Base-by-base conservation (phyloP, 2,113 vertebrate species). In the Lophura nycthemera region DNA sequence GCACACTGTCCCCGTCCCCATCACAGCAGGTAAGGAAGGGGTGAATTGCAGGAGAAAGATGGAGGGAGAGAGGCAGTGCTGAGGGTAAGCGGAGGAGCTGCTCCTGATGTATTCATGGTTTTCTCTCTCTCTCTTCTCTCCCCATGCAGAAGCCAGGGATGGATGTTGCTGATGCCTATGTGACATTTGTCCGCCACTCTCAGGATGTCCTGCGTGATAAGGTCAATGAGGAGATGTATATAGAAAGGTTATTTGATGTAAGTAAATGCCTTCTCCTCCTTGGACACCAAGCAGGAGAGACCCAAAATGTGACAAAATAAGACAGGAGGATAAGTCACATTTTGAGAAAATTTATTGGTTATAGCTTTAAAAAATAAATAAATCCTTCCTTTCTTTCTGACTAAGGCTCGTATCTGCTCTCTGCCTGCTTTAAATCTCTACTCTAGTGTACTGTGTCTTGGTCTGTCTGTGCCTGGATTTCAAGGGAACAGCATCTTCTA, bases 321-420 rank as follows among this genome's bases (percentile, higher is more conserved):
- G 98, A 98, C 99, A 99, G 98, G 98, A 99, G 98, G 99, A 99
- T 99, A 99, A 99, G 99, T 99, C 98, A 99, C 99, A 99, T 99
- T 99, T 99, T 99, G 98, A 99, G 98, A 98, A 97, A 97, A 97
- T 95, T 96, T 96, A 97, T 96, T 96, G 95, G 89, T 95, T 93
- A 76, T 93, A 95, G 92, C 96, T 92, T 65, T 95, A 92, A 95
- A 94, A 94, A 92, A 86, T 78, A 96, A 97, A 93, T 36, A 92
- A 94, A 94, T 95, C 96, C 97, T 95, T 92, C 96, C 96, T 97
- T 97, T 97, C 94, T 97, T 94, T 97, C 96, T 96, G 82, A 97
- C 93, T 96, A 83, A 96, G 97, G 93, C 95, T 95, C 36, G n/a
- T 97, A 93, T 96, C 97, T 97, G 97, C 97, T 95, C 10, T 97